A percentile compares a stretch with the other conserved stretches of the same genome.
phyloP scores from a whole-genome alignment of 2,797 vertebrate species.

The Nothura maculosa region DNA sequence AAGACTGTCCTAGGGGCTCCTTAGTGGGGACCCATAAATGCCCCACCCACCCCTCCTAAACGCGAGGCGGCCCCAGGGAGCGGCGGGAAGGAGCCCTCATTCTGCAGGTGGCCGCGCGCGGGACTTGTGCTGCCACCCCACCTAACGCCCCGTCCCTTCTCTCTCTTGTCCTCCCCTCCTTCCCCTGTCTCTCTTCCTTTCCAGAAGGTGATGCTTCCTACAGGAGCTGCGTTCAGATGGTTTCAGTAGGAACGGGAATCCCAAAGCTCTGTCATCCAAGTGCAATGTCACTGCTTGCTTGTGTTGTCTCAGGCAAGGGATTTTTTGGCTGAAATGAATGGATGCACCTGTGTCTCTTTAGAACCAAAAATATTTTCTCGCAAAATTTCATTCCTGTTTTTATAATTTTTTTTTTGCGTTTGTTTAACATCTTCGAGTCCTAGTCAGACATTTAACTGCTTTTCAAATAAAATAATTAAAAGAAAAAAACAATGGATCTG shows the following conservation, averaged over 20 bases:
- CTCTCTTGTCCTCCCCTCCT: conserved; percentile 67
- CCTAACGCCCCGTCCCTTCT: conserved; percentile 67
- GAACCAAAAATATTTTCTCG: conserved; percentile 99
- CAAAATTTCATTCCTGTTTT: conserved; percentile 98
- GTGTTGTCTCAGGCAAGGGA: conserved; percentile 95
- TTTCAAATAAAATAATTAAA: conserved; percentile 79
- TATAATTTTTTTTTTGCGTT: conserved; percentile 86
- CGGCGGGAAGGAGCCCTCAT: neutral
- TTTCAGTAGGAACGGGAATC: conserved; percentile 94
- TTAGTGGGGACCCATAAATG: neutral
- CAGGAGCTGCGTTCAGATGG: conserved; percentile 98
- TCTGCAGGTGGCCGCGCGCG: too few species aligned
- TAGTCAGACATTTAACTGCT: conserved; percentile 85
- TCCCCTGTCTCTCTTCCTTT: conserved; percentile 84
- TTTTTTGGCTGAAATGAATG: conserved; percentile 90
- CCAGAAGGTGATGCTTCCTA: conserved; percentile 99
- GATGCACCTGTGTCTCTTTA: conserved; percentile 97
- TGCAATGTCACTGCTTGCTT: conserved; percentile 97
- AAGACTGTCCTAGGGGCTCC: neutral
- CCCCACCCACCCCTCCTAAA: neutral
- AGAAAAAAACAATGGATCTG: conserved; percentile 79
- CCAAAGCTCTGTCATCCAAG: conserved; percentile 94
- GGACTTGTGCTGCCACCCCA: neutral
- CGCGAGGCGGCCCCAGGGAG: neutral
- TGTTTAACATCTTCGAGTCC: conserved; percentile 85